A percentile compares a stretch with the other conserved stretches of the same genome.
These are phyloP conservation scores for Psix sp. DNA, from an alignment of 1,140 invertebrate genomes.

Conservation along the genomic window DNA sequence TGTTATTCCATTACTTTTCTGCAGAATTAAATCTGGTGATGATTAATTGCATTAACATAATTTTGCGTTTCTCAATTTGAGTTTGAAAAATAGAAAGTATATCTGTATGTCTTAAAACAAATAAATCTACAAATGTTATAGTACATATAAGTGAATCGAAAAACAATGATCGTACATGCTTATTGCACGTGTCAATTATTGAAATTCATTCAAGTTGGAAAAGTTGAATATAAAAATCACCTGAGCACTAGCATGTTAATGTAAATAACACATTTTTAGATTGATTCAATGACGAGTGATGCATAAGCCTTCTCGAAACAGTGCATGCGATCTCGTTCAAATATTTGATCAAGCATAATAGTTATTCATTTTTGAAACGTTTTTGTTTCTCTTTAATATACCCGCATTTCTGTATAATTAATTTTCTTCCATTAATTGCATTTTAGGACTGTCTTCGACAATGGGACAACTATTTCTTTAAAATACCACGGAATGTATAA, in stretches of 20 bases:
- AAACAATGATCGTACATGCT: constrained; percentile 34
- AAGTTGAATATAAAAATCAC: constrained; percentile 40
- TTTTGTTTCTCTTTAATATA: constrained; percentile 12
- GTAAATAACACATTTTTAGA: constrained; percentile 55
- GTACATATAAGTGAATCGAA: constrained; percentile 36
- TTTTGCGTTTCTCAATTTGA: too few species aligned
- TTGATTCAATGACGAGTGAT: constrained; percentile 46
- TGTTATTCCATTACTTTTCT: not conserved
- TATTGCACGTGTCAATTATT: constrained; percentile 52
- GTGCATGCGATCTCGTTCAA: constrained; percentile 40
- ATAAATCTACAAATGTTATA: constrained; percentile 23
- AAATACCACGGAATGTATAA: constrained; percentile 69
- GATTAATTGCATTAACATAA: too few species aligned
- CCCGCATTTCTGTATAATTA: constrained; percentile 51
- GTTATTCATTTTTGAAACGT: constrained; percentile 9
- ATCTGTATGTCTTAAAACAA: not conserved
- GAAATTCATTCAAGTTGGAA: constrained; percentile 27
- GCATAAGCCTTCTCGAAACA: constrained; percentile 47
- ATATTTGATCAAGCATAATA: constrained; percentile 12
- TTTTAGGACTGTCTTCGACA: constrained; percentile 77
- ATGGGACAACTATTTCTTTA: constrained; percentile 78
- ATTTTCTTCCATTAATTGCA: constrained; percentile 70
- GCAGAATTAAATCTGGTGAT: too few species aligned
- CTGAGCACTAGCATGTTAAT: constrained; percentile 61
- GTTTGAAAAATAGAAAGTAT: not conserved